Conservation (phyloP, 2,888 invertebrate genomes). For the Caenorhabditis sp. region DNA sequence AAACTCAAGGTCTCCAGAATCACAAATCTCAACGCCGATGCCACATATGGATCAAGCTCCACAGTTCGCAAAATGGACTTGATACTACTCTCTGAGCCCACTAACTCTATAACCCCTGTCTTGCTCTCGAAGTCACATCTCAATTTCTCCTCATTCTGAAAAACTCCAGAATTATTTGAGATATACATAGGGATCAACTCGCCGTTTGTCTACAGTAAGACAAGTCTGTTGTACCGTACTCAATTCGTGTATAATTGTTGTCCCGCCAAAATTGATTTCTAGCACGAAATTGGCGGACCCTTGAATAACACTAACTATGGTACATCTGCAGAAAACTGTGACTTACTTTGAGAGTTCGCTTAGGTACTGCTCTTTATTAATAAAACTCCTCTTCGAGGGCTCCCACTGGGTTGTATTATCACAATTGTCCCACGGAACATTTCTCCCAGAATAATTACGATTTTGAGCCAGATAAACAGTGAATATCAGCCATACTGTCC, state of each 20-base stretch:
- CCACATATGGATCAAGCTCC: slow-evolving; percentile 35
- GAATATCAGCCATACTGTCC: slow-evolving; percentile 21
- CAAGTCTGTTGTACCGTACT: slow-evolving; percentile 23
- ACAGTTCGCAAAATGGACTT: slow-evolving; percentile 32
- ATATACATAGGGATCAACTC: background rate
- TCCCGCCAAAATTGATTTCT: slow-evolving; percentile 22
- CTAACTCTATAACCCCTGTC: background rate
- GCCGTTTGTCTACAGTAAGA: slow-evolving; percentile 20
- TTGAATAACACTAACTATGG: no score
- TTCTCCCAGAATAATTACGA: slow-evolving; percentile 13
- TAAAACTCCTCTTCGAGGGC: slow-evolving; percentile 16
- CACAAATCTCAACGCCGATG: slow-evolving; percentile 26
- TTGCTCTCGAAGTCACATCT: background rate
- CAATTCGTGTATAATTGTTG: slow-evolving; percentile 30
- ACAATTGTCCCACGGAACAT: slow-evolving; percentile 38
- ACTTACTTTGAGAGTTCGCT: slow-evolving; percentile 28
- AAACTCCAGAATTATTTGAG: background rate
- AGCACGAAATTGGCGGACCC: slow-evolving; percentile 20
- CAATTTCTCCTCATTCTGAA: background rate
- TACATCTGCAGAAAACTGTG: no score
- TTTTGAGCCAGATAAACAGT: slow-evolving; percentile 8
- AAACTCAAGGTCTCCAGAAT: slow-evolving; percentile 35
- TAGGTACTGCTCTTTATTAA: slow-evolving; percentile 27
- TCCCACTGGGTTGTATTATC: slow-evolving; percentile 35
- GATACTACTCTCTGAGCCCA: slow-evolving; percentile 2